These are phyloP conservation scores for Ceryle rudis DNA, from an alignment of 2,797 vertebrate species.

Conservation along the genomic window DNA sequence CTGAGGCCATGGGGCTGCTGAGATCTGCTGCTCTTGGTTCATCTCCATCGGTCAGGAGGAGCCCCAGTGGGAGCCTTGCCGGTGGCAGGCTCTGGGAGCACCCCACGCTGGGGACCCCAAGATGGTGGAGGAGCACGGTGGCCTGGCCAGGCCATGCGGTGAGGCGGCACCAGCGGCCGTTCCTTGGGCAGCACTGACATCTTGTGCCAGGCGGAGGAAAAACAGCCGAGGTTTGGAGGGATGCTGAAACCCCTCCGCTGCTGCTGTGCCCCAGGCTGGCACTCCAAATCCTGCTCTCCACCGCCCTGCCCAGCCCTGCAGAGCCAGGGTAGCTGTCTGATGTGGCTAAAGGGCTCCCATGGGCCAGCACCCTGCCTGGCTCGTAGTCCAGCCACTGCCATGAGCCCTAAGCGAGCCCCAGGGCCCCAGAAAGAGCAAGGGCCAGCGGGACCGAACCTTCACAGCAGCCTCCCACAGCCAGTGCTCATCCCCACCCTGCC, in stretches of 20 bases:
- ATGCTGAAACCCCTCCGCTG: accelerated
- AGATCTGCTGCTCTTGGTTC: neutral
- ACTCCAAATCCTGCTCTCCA: neutral
- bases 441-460: accelerated
- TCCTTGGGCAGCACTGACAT: conserved; percentile 54
- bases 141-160: accelerated
- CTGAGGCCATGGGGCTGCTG: neutral
- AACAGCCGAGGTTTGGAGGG: accelerated
- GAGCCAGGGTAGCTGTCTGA: accelerated
- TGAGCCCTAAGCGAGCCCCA: accelerated
- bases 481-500: accelerated
- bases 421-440: neutral
- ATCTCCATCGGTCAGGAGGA: accelerated
- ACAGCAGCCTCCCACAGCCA: accelerated
- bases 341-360: accelerated
- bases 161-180: accelerated
- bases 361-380: neutral
- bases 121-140: neutral
- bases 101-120: neutral
- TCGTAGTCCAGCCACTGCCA: accelerated
- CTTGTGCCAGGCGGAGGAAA: conserved; percentile 33
- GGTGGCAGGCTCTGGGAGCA: accelerated
- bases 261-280: neutral
- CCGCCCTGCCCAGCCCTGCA: accelerated
- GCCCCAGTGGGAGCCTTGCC: accelerated